Conservation (phyloP, 2,113 vertebrate species). For the Zosterops lateralis region DNA sequence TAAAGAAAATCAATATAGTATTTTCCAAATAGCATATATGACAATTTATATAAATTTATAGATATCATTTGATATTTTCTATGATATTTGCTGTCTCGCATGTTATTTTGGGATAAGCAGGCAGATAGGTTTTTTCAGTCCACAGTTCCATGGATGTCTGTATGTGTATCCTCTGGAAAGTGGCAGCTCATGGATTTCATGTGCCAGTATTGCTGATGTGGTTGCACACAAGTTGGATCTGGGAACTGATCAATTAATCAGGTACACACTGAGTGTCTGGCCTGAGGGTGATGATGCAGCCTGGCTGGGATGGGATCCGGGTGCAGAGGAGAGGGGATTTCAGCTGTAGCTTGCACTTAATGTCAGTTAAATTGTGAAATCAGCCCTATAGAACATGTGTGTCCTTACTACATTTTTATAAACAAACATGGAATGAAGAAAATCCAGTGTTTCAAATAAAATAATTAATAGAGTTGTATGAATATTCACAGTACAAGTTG, state of each 20-base stretch:
- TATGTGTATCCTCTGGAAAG: neutral
- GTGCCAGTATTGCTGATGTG: neutral
- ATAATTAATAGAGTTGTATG: neutral
- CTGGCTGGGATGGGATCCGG: neutral
- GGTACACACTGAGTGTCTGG: neutral
- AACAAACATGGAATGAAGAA: neutral
- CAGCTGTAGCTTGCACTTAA: neutral
- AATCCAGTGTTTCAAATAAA: neutral
- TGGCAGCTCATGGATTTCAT: neutral
- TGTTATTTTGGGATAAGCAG: neutral
- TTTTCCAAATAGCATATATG: neutral
- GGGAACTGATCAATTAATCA: neutral
- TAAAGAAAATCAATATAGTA: neutral
- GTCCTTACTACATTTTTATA: neutral
- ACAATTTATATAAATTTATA: neutral
- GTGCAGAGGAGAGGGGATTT: neutral
- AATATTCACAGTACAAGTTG: neutral
- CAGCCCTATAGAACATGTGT: neutral
- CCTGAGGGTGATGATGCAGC: neutral
- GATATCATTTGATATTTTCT: neutral
- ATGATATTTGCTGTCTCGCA: neutral
- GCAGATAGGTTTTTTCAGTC: neutral
- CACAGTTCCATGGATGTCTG: fast-evolving
- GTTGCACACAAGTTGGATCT: neutral
- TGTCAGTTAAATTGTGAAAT: slow-evolving; percentile 6